Conservation (phyloP, 2,888 invertebrate species). For the Aspidapion aeneum region DNA sequence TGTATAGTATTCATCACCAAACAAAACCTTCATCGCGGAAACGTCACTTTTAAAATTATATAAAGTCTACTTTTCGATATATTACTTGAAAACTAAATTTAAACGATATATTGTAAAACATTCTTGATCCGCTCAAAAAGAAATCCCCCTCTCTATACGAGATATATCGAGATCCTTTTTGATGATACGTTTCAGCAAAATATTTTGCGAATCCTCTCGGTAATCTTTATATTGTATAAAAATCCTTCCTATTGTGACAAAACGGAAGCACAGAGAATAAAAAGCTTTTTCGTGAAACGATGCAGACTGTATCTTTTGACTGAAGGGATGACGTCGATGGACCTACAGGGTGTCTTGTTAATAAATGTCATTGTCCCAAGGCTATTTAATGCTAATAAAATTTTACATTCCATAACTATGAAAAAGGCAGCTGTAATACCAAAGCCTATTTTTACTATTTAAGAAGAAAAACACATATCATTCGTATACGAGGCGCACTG, state of each 20-base stretch:
- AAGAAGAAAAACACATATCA: too few relatives aligned
- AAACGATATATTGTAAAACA: background rate
- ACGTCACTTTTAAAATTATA: too few relatives aligned
- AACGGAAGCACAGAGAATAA: constrained; percentile 34
- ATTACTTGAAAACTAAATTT: background rate
- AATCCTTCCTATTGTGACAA: constrained; percentile 34
- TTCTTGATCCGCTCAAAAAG: background rate
- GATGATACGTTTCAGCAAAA: constrained; percentile 16
- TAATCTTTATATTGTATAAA: constrained; percentile 31
- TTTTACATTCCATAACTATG: too few relatives aligned
- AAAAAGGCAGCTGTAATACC: too few relatives aligned
- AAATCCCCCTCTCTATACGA: background rate
- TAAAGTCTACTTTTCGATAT: background rate
- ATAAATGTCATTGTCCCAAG: too few relatives aligned
- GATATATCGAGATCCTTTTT: background rate
- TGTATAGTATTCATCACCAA: too few relatives aligned
- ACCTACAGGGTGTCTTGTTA: too few relatives aligned
- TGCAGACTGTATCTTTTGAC: background rate
- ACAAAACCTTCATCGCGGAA: too few relatives aligned
- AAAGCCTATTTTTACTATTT: too few relatives aligned
- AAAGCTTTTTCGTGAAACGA: constrained; percentile 21
- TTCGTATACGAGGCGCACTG: too few relatives aligned
- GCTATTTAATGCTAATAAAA: too few relatives aligned
- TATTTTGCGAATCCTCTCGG: constrained; percentile 24
- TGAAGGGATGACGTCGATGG: background rate